Evolutionary conservation across 2,888 invertebrate genomes (phyloP), one percentile per base, ranked within the genome.

Genomic region (Agapetus fuscipes): DNA sequence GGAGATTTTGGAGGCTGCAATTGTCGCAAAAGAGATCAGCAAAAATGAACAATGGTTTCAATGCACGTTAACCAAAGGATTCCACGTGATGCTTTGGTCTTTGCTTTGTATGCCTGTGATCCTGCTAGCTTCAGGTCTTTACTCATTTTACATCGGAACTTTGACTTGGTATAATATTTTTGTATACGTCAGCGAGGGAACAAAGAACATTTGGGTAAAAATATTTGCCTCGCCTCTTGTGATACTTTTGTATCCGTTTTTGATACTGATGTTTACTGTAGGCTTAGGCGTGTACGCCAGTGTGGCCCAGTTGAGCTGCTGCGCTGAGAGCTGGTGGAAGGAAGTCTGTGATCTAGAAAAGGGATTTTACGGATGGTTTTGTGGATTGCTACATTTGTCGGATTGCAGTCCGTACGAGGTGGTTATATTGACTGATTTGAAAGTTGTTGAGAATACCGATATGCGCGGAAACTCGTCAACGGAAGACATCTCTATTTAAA

Each of bases 321-420:
- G 74, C 52, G 74, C 74, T 42, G 68, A 71, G 20, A 74, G 74
- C 48, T 84, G 83, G 83, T 67, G 73, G 55, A 76, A 76, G 51
- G 80, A 81, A 60, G 74, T 83, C 2, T 71, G 73, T 40, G 83
- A 84, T 58, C 74, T 80, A 53, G 84, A 84, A 52, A 84, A 84
- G 58, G 83, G 83, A 1, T 83, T 83, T 60, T 84, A 80, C 50
- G 83, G 83, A 4, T 83, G 83, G 82, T 60, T 83, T 12, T 84
- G 83, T 55, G 73, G 76, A 40, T 63, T 71, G 27, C 50, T 83
- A 24, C 72, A 71, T 41, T 62, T 83, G 50, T 77, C 81, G 11
- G 79, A 83, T 52, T 84, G 83, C 54, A 76, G 83, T 50, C 83
- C 83, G 0, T 84, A 84, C 58, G 81, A 83, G 56, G 77, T 80